phyloP scores from a whole-genome alignment of 30 jellyfish, hydroid and myxozoan genomes.

The Euphysa ruthae region DNA sequence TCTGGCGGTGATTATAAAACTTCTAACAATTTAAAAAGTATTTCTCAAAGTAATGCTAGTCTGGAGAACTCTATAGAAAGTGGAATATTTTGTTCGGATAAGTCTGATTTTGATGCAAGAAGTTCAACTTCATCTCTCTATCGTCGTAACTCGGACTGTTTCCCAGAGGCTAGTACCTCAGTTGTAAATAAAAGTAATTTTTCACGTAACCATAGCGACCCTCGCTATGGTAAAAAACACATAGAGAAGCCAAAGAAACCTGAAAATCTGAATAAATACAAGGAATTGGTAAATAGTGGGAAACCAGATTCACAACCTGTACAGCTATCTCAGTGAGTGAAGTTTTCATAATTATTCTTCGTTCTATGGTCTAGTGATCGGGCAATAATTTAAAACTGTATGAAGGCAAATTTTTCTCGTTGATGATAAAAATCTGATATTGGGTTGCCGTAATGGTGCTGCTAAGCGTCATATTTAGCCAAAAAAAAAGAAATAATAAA shows the following conservation, averaged over 20 bases:
- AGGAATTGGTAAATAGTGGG: neutral
- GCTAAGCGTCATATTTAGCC: no score
- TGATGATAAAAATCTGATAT: no score
- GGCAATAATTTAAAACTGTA: no score
- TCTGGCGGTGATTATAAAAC: neutral
- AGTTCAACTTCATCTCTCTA: conserved; percentile 6
- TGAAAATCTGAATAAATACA: neutral
- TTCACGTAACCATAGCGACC: conserved; percentile 4
- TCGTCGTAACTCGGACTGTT: conserved; percentile 3
- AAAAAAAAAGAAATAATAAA: no score
- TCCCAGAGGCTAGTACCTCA: neutral
- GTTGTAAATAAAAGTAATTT: neutral
- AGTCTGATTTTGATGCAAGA: neutral
- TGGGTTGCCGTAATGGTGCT: no score
- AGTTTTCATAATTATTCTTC: no score
- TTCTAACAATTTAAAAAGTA: neutral
- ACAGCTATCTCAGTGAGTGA: conserved; percentile 1
- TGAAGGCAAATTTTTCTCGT: no score
- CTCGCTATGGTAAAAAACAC: neutral
- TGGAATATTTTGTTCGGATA: conserved; percentile 3
- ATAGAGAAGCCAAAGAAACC: neutral
- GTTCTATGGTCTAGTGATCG: no score
- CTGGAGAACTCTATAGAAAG: conserved; percentile 1
- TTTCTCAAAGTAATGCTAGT: neutral
- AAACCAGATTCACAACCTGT: neutral